phyloP scores from a whole-genome alignment of 2,888 invertebrate genomes.

The Macaria notata region DNA sequence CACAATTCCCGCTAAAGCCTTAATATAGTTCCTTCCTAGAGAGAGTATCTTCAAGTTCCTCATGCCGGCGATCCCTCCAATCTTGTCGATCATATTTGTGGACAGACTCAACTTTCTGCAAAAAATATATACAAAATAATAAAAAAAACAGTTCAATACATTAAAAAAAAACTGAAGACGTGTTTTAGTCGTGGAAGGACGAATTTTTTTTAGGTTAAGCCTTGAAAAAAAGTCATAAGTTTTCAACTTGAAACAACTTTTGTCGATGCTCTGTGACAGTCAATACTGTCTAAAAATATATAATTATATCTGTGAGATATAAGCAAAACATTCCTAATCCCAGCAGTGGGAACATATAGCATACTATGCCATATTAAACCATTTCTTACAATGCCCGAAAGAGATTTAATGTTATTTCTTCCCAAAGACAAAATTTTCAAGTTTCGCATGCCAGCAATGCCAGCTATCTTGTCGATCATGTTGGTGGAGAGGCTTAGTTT shows the following conservation, averaged over 20 bases:
- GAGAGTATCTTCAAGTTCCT: conserved; percentile 92
- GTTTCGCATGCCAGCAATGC: conserved; percentile 91
- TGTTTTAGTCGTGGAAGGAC: background rate
- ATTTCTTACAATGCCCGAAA: conserved; percentile 88
- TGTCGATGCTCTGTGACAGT: no score
- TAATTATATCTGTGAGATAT: no score
- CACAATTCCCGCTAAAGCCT: conserved; percentile 91
- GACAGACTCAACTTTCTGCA: conserved; percentile 93
- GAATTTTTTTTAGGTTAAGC: no score
- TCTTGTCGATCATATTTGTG: conserved; percentile 97
- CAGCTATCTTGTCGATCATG: conserved; percentile 95
- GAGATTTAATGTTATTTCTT: conserved; percentile 93
- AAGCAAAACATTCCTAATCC: no score
- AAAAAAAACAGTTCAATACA: no score
- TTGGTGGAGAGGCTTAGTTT: conserved; percentile 95
- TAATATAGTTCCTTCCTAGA: conserved; percentile 93
- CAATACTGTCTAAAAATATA: no score
- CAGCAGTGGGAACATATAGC: no score
- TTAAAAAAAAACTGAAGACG: background rate
- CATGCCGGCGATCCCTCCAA: conserved; percentile 91
- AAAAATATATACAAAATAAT: background rate
- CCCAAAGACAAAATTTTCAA: conserved; percentile 92
- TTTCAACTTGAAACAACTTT: no score
- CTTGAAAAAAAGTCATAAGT: no score
- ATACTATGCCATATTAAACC: no score